These are phyloP conservation scores for Mormyrops attenuatus DNA, from an alignment of 2,797 vertebrate genomes.

Conservation along the genomic window DNA sequence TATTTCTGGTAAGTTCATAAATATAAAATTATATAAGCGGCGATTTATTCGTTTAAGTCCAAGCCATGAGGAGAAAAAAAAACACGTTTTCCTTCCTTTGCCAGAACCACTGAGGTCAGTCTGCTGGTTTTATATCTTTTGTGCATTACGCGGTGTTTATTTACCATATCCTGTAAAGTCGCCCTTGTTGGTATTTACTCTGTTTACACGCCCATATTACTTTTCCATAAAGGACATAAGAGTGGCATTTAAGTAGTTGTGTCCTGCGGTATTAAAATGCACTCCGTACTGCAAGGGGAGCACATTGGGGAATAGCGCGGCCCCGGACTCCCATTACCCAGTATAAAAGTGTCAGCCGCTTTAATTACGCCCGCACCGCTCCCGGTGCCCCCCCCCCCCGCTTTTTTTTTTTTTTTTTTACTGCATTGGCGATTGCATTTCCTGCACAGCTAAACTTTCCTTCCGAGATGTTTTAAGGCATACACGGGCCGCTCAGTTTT, in stretches of 20 bases:
- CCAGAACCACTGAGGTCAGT: not conserved
- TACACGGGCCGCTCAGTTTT: slow-evolving; percentile 30
- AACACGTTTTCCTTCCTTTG: not conserved
- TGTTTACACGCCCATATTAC: slow-evolving; percentile 97
- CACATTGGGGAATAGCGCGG: slow-evolving; percentile 75
- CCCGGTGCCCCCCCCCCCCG: slow-evolving; percentile 35
- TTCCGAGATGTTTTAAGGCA: slow-evolving; percentile 44
- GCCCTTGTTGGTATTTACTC: slow-evolving; percentile 86
- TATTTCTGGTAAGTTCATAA: not conserved
- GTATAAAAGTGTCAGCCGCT: slow-evolving; percentile 70
- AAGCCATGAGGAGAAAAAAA: not conserved
- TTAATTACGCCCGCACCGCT: slow-evolving; percentile 70
- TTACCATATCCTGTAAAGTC: slow-evolving; percentile 26
- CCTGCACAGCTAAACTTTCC: slow-evolving; percentile 50
- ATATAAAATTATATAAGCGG: not conserved
- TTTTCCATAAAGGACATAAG: slow-evolving; percentile 79
- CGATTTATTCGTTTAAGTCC: not conserved
- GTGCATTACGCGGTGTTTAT: slow-evolving; percentile 26
- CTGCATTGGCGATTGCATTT: slow-evolving; percentile 61
- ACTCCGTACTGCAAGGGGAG: slow-evolving; percentile 70
- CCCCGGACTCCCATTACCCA: slow-evolving; percentile 73
- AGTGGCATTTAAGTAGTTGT: slow-evolving; percentile 95
- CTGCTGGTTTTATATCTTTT: not conserved
- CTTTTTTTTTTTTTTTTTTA: slow-evolving; percentile 39
- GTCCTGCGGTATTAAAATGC: slow-evolving; percentile 88